Evolutionary conservation across 2,113 vertebrate genomes (phyloP).

Genomic region (Caranx ignobilis): DNA sequence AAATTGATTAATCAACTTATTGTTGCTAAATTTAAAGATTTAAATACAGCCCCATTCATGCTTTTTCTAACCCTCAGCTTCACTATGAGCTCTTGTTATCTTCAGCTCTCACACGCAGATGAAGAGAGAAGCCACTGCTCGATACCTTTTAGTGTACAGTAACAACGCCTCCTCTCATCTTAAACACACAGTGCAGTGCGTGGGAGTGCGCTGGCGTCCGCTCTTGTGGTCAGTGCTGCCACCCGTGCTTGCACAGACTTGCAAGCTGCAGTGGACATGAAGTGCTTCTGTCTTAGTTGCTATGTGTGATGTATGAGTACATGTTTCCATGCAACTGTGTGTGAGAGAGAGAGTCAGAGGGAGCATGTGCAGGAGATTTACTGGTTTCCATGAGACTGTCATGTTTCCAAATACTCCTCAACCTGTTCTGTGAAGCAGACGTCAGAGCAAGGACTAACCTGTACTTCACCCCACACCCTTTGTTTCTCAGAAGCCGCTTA

Average conservation of each 20-base stretch:
- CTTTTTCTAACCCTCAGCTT: no score
- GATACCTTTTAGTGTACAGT: no score
- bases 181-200: not conserved
- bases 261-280: constrained; percentile 26
- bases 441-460: constrained; percentile 31
- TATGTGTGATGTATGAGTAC: constrained; percentile 1
- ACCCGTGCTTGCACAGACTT: constrained; percentile 27
- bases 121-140: no score
- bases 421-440: constrained; percentile 15
- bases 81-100: no score
- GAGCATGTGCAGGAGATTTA: constrained; percentile 20
- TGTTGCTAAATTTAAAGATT: not conserved
- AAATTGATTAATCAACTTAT: no score
- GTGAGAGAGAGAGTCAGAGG: not conserved
- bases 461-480: constrained; percentile 31
- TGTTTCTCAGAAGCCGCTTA: constrained; percentile 39
- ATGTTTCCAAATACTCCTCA: constrained; percentile 24
- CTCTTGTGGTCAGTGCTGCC: constrained; percentile 41
- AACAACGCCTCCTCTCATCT: not conserved
- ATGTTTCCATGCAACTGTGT: constrained; percentile 48
- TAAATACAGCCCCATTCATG: no score
- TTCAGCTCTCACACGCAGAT: no score
- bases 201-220: constrained; percentile 6
- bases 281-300: constrained; percentile 30
- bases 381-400: constrained; percentile 39